Percentiles rank a stretch among this genome's conserved stretches.
phyloP scores from a whole-genome alignment of 2,888 invertebrate species.

The Galerucella calmariensis region DNA sequence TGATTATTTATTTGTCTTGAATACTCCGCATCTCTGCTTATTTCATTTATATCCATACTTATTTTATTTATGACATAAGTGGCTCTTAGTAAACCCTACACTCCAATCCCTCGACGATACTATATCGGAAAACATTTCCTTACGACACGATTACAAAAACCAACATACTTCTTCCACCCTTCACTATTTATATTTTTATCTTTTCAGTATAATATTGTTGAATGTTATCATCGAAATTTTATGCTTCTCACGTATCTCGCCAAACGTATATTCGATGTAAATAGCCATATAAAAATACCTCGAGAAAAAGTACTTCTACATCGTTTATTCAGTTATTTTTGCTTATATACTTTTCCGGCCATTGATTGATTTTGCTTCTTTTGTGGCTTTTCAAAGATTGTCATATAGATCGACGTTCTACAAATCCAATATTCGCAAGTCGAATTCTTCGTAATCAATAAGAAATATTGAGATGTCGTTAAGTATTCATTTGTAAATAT shows the following conservation, averaged over 20 bases:
- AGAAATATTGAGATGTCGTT: background rate
- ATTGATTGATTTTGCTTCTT: slow-evolving; percentile 31
- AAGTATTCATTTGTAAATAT: background rate
- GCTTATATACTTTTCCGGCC: slow-evolving; percentile 25
- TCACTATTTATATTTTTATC: background rate
- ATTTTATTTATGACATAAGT: too few relatives aligned
- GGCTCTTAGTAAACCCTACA: too few relatives aligned
- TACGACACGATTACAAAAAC: too few relatives aligned
- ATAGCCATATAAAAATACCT: slow-evolving; percentile 26
- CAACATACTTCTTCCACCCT: background rate
- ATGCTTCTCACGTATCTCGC: slow-evolving; percentile 21
- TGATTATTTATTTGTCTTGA: too few relatives aligned
- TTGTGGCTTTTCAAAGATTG: slow-evolving; percentile 29
- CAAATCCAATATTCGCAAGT: slow-evolving; percentile 27
- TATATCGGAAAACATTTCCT: too few relatives aligned
- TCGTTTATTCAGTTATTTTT: slow-evolving; percentile 30
- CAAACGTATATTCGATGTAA: slow-evolving; percentile 21
- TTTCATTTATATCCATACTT: too few relatives aligned
- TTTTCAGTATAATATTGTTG: background rate
- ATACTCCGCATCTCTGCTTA: too few relatives aligned
- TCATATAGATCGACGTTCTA: slow-evolving; percentile 30
- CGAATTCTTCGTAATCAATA: background rate
- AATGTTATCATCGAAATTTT: slow-evolving; percentile 22
- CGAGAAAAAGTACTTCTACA: slow-evolving; percentile 15
- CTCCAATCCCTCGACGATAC: too few relatives aligned